Evolutionary conservation across 2,888 invertebrate genomes (phyloP).

Genomic region (Yponomeuta evonymella): DNA sequence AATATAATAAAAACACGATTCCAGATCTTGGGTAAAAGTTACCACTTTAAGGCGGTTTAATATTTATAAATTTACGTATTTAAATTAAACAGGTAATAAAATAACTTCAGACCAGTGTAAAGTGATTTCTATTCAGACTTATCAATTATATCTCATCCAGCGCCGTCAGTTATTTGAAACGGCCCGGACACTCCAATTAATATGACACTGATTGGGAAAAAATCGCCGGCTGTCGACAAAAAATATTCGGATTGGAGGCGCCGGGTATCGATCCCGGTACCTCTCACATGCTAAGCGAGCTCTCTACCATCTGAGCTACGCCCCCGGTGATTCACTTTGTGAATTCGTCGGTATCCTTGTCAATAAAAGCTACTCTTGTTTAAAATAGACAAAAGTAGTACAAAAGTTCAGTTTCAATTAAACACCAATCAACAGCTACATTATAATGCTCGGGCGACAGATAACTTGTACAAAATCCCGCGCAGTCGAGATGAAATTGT

Average conservation of each 20-base stretch:
- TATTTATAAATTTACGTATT: no score
- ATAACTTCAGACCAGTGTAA: no score
- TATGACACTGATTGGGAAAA: slow-evolving; percentile 3
- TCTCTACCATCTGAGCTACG: slow-evolving; percentile 77
- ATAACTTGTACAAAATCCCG: no score
- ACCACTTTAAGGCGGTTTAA: no score
- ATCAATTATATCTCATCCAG: background rate
- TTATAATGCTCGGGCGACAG: no score
- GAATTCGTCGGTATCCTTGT: slow-evolving; percentile 6
- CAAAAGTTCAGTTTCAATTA: no score
- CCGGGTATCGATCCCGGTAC: slow-evolving; percentile 76
- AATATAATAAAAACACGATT: no score
- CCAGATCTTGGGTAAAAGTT: no score
- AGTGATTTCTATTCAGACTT: background rate
- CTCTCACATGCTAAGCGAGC: slow-evolving; percentile 76
- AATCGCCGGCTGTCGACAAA: slow-evolving; percentile 22
- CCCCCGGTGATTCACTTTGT: slow-evolving; percentile 40
- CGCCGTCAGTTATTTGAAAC: slow-evolving; percentile 7
- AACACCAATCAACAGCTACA: no score
- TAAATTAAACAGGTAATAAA: no score
- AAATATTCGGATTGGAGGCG: slow-evolving; percentile 53
- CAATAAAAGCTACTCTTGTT: background rate
- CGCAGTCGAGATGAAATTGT: no score
- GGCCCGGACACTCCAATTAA: slow-evolving; percentile 19
- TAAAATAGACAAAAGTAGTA: no score